These are phyloP conservation scores for Phalacrocorax brasilianus DNA, from an alignment of 2,113 vertebrate species.

Conservation along the genomic window DNA sequence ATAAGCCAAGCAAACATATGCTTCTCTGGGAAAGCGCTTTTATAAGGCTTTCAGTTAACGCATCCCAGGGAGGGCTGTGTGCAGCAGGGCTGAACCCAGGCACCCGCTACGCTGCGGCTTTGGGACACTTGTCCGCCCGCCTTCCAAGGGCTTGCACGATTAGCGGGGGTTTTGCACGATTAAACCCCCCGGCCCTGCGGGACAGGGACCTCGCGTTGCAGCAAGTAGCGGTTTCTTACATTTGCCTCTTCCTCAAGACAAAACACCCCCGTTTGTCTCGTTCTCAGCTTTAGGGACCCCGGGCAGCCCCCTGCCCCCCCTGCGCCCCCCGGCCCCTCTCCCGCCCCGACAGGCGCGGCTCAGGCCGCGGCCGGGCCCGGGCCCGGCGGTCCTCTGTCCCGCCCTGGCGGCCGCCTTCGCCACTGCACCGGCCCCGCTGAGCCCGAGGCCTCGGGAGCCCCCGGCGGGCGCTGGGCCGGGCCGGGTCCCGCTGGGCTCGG, in stretches of 20 bases:
- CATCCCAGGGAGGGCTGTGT: rapidly evolving
- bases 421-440: neutral
- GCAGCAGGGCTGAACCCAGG: neutral
- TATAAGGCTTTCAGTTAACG: rapidly evolving
- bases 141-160: rapidly evolving
- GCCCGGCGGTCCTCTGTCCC: neutral
- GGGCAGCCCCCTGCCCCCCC: rapidly evolving
- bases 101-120: neutral
- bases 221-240: too few species aligned
- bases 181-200: neutral
- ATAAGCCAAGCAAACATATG: rapidly evolving
- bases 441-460: neutral
- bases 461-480: too few species aligned
- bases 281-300: neutral
- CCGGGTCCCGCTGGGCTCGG: too few species aligned
- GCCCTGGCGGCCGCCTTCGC: slow-evolving; percentile 16
- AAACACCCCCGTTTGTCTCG: rapidly evolving
- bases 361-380: neutral
- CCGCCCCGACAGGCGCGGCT: neutral
- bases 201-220: neutral
- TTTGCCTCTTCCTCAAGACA: too few species aligned
- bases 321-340: neutral
- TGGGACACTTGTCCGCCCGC: rapidly evolving
- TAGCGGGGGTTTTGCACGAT: too few species aligned
- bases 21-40: neutral